Conservation (phyloP, 2,888 invertebrate species). For the Lordiphosa andalusiaca region DNA sequence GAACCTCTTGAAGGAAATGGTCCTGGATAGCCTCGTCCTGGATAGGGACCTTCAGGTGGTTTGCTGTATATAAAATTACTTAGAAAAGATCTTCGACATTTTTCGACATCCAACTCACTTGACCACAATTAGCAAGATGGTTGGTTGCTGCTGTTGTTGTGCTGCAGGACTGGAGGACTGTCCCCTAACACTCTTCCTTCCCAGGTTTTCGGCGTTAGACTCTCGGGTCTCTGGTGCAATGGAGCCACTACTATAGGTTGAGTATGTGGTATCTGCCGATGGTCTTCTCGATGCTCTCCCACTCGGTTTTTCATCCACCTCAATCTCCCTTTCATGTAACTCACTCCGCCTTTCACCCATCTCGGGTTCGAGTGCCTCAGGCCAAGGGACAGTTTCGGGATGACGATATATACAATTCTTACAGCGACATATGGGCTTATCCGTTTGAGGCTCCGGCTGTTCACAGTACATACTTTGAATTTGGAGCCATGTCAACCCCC, state of each 20-base stretch:
- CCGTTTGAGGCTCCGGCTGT: not conserved
- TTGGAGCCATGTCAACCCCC: conserved; percentile 10
- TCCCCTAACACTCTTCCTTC: too few relatives aligned
- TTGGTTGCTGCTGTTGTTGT: conserved; percentile 21
- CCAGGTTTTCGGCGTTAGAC: too few relatives aligned
- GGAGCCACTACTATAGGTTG: conserved; percentile 10
- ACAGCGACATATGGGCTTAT: conserved; percentile 19
- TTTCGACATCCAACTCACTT: conserved; percentile 13
- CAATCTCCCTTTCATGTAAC: not conserved
- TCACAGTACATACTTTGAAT: conserved; percentile 22
- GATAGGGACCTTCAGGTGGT: conserved; percentile 1
- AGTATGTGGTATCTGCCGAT: not conserved
- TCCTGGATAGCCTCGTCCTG: not conserved
- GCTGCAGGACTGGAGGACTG: not conserved
- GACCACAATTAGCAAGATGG: conserved; percentile 33
- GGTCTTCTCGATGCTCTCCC: not conserved
- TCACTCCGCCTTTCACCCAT: conserved; percentile 1
- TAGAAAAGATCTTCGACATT: too few relatives aligned
- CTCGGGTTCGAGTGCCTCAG: not conserved
- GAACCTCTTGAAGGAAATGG: not conserved
- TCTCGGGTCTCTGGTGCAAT: too few relatives aligned
- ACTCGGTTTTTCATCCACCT: not conserved
- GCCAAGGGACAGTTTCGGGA: conserved; percentile 17
- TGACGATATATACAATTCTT: conserved; percentile 19
- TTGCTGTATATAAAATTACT: conserved; percentile 10